A percentile compares a stretch with the other conserved stretches of the same genome.
phyloP scores from a whole-genome alignment of 1,140 invertebrate genomes.

The Pemphigus obesinymphae region DNA sequence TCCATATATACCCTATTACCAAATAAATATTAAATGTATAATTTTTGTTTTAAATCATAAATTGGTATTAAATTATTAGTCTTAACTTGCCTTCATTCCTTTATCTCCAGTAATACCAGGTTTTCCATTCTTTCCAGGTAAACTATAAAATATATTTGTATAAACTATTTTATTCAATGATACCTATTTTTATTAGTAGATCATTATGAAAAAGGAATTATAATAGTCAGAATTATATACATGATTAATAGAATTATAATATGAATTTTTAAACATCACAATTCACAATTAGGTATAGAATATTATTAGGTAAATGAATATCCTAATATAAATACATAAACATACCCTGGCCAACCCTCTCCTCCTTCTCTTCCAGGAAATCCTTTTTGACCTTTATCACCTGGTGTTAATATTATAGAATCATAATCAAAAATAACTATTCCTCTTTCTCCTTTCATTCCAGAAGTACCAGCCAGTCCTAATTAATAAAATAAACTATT shows the following conservation, averaged over 20 bases:
- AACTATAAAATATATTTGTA: background rate
- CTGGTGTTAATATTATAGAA: background rate
- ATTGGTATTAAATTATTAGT: too few species aligned
- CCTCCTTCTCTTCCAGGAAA: constrained; percentile 27
- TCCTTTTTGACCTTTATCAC: constrained; percentile 34
- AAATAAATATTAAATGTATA: background rate
- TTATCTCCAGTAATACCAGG: constrained; percentile 17
- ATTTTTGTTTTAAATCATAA: background rate
- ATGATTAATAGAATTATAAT: too few species aligned
- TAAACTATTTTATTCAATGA: too few species aligned
- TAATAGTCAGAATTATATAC: too few species aligned
- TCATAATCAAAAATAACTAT: background rate
- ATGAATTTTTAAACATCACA: too few species aligned
- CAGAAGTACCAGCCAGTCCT: constrained; percentile 49
- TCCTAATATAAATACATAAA: background rate
- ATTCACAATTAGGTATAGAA: too few species aligned
- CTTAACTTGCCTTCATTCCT: constrained; percentile 38
- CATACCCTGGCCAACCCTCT: background rate
- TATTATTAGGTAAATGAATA: background rate
- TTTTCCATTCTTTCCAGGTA: background rate
- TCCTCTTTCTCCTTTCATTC: constrained; percentile 52
- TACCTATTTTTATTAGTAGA: too few species aligned
- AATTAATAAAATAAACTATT: background rate
- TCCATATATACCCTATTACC: constrained; percentile 40
- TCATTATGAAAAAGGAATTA: too few species aligned